Evolutionary conservation across 1,140 invertebrate genomes (phyloP), one percentile per base, ranked within the genome.

Genomic region (Drosophila parvula): DNA sequence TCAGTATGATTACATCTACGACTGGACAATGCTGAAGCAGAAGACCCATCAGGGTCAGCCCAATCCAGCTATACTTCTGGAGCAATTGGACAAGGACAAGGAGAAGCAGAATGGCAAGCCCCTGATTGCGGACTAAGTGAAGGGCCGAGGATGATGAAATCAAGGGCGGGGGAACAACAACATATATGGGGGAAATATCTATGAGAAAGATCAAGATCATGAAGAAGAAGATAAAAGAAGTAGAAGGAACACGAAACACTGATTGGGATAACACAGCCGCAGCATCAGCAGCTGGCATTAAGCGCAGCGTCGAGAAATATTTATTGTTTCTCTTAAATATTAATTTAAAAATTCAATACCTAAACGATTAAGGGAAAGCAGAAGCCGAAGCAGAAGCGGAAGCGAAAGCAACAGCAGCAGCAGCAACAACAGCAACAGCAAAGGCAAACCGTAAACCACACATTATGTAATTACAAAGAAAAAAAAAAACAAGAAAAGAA

Each of bases 11-110:
- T 99, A 99, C 94, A 98, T 97, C 75, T 99, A 99, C 94, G 99
- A 99, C 93, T 99, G 99, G 99, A 99, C 98, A 74, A 97, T 99
- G 96, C 94, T 99, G 89, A 99, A 99, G 92, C 98, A 99, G 92
- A 98, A 98, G 81, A 91, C 91, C 69, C 81, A 91, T 47, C 90
- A 91, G 79, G 84, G 81, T 61, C 84, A 88, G 50, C 73, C 85
- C 64, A 91, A 91, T 74, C 88, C 91, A 60, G 88, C 90, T 50
- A 81, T 92, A 73, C 75, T 92, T 18, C 68, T 92, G 73, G 84
- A 89, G 61, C 81, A 90, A 78, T 73, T 90, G 69, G 90, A 92
- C 28, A 91, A 92, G 69, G 91, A 92, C 73, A 92, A 92, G 76
- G 91, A 92, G 64, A 91, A 91, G 77, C 90, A 84, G 61, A 91